Evolutionary conservation across 2,888 invertebrate species (phyloP).

Genomic region (Stenotaenia linearis): DNA sequence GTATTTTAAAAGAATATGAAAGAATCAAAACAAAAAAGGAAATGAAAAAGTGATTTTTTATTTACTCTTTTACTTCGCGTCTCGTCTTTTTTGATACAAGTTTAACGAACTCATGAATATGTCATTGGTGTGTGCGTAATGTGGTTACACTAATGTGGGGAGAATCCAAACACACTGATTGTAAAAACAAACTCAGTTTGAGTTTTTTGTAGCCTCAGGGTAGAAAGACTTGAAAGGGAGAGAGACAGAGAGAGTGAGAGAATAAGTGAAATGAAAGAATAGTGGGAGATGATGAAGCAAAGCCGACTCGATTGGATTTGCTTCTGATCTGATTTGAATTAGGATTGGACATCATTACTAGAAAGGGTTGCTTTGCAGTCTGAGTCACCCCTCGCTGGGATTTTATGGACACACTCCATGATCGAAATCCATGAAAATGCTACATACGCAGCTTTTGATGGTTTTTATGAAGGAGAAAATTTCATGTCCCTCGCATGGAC

Average conservation of each 20-base stretch:
- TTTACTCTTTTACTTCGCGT: background rate
- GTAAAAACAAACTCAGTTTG: conserved; percentile 14
- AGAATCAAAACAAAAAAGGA: too few species aligned
- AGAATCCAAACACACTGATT: background rate
- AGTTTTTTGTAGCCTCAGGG: background rate
- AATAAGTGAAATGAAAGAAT: background rate
- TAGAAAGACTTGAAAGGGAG: background rate
- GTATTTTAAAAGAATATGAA: too few species aligned
- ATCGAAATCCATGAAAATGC: background rate
- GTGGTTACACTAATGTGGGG: conserved; percentile 6
- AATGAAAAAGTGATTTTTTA: too few species aligned
- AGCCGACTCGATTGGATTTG: conserved; percentile 23
- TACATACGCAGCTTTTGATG: background rate
- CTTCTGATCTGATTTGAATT: conserved; percentile 20
- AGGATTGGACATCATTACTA: conserved; percentile 11
- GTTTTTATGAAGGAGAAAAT: conserved; percentile 6
- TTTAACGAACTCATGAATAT: conserved; percentile 7
- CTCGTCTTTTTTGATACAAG: background rate
- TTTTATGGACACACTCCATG: background rate
- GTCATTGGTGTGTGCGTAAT: conserved; percentile 14
- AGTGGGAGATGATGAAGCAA: conserved; percentile 13
- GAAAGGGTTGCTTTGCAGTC: conserved; percentile 10
- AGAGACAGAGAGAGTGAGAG: background rate
- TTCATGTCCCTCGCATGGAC: background rate
- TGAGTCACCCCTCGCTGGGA: background rate